phyloP scores from a whole-genome alignment of 1,140 invertebrate genomes.

The Lasioglossum albipes region DNA sequence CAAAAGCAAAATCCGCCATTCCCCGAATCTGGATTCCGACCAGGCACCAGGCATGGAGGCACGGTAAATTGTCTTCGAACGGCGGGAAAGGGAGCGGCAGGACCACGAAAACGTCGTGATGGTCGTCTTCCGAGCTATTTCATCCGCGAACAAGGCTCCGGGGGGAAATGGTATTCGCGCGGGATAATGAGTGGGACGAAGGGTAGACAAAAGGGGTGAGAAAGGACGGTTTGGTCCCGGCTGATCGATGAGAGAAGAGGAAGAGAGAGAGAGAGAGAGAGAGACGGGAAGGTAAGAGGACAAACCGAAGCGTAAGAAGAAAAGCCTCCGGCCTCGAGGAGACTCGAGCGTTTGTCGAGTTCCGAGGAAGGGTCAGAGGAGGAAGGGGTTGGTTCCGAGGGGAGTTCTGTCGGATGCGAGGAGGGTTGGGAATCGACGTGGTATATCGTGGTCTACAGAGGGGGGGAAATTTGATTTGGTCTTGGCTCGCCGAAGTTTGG shows the following conservation, averaged over 20 bases:
- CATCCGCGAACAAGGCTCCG: too few relatives aligned
- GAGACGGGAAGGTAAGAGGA: neutral
- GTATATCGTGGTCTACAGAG: slow-evolving; percentile 1
- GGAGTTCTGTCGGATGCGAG: neutral
- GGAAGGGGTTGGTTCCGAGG: neutral
- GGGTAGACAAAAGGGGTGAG: too few relatives aligned
- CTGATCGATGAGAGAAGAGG: too few relatives aligned
- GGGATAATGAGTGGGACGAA: too few relatives aligned
- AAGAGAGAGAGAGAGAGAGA: neutral
- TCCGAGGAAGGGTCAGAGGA: neutral
- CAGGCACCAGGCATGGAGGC: too few relatives aligned
- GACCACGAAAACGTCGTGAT: too few relatives aligned
- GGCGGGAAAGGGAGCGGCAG: too few relatives aligned
- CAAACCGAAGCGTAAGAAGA: neutral
- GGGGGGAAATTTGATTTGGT: slow-evolving; percentile 51
- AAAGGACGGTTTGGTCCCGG: too few relatives aligned
- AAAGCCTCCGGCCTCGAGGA: neutral
- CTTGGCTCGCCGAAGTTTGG: slow-evolving; percentile 43
- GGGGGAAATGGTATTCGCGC: too few relatives aligned
- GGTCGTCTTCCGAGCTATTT: too few relatives aligned
- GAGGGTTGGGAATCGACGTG: slow-evolving; percentile 23
- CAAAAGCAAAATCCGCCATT: too few relatives aligned
- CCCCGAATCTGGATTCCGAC: too few relatives aligned
- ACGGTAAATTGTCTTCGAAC: slow-evolving; percentile 10
- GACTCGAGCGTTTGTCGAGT: neutral